Base-by-base conservation (phyloP, 2,797 vertebrate genomes). In the Anolis apletophallus region DNA sequence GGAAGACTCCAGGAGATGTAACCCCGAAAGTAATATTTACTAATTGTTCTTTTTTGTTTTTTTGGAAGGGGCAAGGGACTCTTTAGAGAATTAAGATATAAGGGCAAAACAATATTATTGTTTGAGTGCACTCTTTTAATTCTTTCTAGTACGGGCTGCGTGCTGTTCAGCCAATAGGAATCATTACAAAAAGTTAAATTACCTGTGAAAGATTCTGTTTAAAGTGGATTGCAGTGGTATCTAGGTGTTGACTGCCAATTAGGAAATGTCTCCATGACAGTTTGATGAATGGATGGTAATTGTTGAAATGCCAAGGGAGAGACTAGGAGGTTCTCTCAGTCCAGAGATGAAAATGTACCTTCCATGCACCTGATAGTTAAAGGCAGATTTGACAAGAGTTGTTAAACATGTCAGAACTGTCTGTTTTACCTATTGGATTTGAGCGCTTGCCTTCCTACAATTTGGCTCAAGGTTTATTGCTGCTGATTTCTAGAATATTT, bases 331-430 rank as follows among this genome's bases (percentile, higher is more conserved):
- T 55, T 69, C n/a, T 64, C 40, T 29, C 16, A n/a, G 12, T 34
- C 26, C 23, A 19, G 17, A 36, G 19, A 13, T 34, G 9, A 19
- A n/a, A n/a, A 40, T 29, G 46, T 52, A 16, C 54, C 12, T 17
- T n/a, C 52, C 78, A 23, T 12, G 16, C 61, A 40, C 61, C 75
- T 85, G 83, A 57, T 17, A 23, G 61, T 52, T 85, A 85, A 85
- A 85, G 57, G 57, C 78, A 78, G 64, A 29, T 68, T 34, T 7
- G 19, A 55, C 46, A 50, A 61, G n/a, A 40, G 64, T 29, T 57
- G 61, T 68, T 23, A 32, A 40, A 77, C 16, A 54, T 26, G 17
- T 61, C 72, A 74, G 14, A 59, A 8, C 7, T 54, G 19, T 40
- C 68, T 40, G 21, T 57, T 72, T 72, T 72, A 32, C 34, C 16